Base-by-base conservation (phyloP, 2,797 vertebrate genomes). In the Sternarchorhynchus goeldii region DNA sequence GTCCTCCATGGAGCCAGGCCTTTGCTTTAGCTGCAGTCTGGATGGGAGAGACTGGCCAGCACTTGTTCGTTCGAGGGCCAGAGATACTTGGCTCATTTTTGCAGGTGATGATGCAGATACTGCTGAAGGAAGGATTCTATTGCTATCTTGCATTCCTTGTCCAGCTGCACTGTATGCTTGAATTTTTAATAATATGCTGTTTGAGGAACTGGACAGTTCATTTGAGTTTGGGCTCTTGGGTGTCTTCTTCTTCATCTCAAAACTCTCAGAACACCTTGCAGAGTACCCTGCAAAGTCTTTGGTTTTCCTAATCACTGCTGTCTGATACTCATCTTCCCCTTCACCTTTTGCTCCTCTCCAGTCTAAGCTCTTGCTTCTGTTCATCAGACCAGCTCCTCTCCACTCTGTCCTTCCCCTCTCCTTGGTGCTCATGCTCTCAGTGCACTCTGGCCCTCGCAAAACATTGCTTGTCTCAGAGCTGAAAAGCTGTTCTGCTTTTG, bases 291-390 rank as follows among this genome's bases (percentile, higher is more conserved):
- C 60, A 75, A 10, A 50, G 50, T 76, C 84, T 34, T 36, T 53
- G 55, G 78, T 63, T 50, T 75, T 16, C 5, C 0, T 39, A 12
- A 80, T 75, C 2, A 25, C 21, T 6, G 73, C 79, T 10, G 59
- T 17, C 34, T n/a, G 81, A 77, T 50, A 45, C 0, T 10, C 83
- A 73, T 31, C 34, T 53, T 75, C 65, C 79, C 58, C 73, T 83
- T 31, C 62, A 25, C 25, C 72, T 8, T n/a, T 2, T 4, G 60
- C 45, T 34, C 16, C 73, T 82, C 82, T 86, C 85, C 84, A 85
- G 75, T 92, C 90, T 69, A 91, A 82, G 84, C 91, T 93, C 79
- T 77, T 90, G 82, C 89, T 93, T 86, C 88, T 88, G 65, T 36
- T 88, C 1, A 79, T 6, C 55, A 81, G 6, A 65, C 8, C 45